Base-by-base conservation (phyloP, 2,888 invertebrate species). In the Escarpia spicata region DNA sequence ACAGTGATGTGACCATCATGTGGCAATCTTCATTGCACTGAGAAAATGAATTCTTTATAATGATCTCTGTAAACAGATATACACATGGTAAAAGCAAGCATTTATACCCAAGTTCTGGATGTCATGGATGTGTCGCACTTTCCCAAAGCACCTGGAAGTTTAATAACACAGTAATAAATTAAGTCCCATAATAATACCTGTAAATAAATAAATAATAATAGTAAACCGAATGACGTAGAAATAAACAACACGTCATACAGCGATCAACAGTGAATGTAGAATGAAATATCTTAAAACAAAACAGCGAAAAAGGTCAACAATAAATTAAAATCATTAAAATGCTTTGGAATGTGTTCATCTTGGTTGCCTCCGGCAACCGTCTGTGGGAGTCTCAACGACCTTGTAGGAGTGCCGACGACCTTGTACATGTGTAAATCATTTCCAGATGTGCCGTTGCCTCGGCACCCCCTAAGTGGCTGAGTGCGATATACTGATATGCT, bases 261-360 rank as follows among this genome's bases (percentile, higher is more conserved):
- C 26, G 75, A 26, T 75, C 75, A 75, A 75, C 75, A 75, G 75
- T 75, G 26, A 75, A 75, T 75, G 75, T 75, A 75, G 75, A 75
- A 75, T 75, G 75, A 75, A 75, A 75, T 75, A 75, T 75, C 75
- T 75, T 75, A 75, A 26, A 75, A 75, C 75, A 75, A 75, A 75
- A 75, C 75, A 75, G 75, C 75, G n/a, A 75, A 75, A 75, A 75
- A 75, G 75, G 75, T 75, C 75, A 75, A 75, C 75, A 75, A 75
- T 75, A 75, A 75, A 75, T 75, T 75, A 75, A 75, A 75, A 75
- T 75, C 75, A 75, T 26, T 75, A 75, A 75, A 75, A 75, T n/a
- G 75, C 75, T 75, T 75, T 75, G 75, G 75, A 75, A 75, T 75
- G 75, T 75, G 26, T 75, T 75, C 75, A 26, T 26, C 19, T 75